These are phyloP conservation scores for Cremastinae sp. DNA, from an alignment of 2,888 invertebrate species.

Conservation along the genomic window DNA sequence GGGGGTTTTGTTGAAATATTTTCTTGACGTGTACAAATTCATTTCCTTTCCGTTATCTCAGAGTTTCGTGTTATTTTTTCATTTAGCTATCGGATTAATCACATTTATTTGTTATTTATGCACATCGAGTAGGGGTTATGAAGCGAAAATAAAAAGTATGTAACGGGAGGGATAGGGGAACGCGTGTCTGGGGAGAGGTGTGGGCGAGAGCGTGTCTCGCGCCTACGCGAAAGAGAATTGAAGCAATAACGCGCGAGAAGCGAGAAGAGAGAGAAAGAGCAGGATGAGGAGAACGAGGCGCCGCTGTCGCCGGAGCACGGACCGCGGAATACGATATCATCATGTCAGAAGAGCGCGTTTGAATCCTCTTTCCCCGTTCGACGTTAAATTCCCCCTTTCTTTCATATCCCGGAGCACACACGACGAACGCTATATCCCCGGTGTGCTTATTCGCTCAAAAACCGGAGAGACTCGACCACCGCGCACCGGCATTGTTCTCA, in stretches of 20 bases:
- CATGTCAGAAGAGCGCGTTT: constrained; percentile 7
- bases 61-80: too few relatives aligned
- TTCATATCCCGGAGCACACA: neutral
- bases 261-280: neutral
- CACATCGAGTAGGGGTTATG: constrained; percentile 2
- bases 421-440: neutral
- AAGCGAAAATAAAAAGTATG: constrained; percentile 5
- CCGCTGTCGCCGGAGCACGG: constrained; percentile 31
- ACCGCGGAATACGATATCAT: constrained; percentile 28
- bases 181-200: constrained; percentile 34
- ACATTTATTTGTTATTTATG: neutral
- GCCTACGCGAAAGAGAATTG: constrained; percentile 38
- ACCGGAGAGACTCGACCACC: too few relatives aligned
- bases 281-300: constrained; percentile 31
- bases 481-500: too few relatives aligned
- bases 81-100: neutral
- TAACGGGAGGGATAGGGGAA: constrained; percentile 30
- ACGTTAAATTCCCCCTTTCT: constrained; percentile 6
- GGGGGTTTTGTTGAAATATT: too few relatives aligned
- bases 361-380: constrained; percentile 26
- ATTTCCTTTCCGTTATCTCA: too few relatives aligned
- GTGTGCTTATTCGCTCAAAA: too few relatives aligned
- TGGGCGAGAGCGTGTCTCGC: constrained; percentile 54
- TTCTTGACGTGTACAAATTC: too few relatives aligned
- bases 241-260: too few relatives aligned